Base-by-base conservation (phyloP, 2,113 vertebrate species). In the Lepidothrix coronata region DNA sequence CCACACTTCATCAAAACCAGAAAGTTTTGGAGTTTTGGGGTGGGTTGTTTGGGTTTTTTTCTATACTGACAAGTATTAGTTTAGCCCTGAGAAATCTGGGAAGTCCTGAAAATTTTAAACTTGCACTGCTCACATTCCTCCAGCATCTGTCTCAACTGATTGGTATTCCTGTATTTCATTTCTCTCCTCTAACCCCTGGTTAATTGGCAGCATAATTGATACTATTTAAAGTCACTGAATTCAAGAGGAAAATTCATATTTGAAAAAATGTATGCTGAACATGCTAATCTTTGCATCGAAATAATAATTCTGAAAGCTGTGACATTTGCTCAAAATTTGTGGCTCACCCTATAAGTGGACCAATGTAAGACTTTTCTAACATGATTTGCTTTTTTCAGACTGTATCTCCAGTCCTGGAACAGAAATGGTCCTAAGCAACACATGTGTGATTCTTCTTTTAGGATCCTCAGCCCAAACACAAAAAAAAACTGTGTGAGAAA, bases 41-140 rank as follows among this genome's bases (percentile, higher is more conserved):
- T 17, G 6, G 8, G 0, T 6, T 24, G 25, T 27, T 51, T 19
- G 7, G 6, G 0, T 6, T 46, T 41, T 74, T 71, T 39, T 14
- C 13, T 41, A 49, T 31, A n/a, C 9, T 31, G 5, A 21, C 19
- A 65, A 58, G 4, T 65, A 19, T n/a, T 65, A 30, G 49, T 58
- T 93, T 62, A 85, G 41, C 14, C n/a, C 46, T 80, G 35, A 91
- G 48, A 84, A 88, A 70, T 44, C 13, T 63, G n/a, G 37, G 24
- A 88, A 83, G 28, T 21, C 33, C 59, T 48, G 12, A 9, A 92
- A 88, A 22, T 67, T 74, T 66, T 57, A 92, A 88, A 62, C 20
- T 58, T 88, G 23, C 19, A 31, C 48, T 63, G 43, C 10, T 63
- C 25, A 9, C 9, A 23, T 93, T 84, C 48, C 74, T 72, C 12